Evolutionary conservation across 2,797 vertebrate species (phyloP).

Genomic region (Melanitta fusca): DNA sequence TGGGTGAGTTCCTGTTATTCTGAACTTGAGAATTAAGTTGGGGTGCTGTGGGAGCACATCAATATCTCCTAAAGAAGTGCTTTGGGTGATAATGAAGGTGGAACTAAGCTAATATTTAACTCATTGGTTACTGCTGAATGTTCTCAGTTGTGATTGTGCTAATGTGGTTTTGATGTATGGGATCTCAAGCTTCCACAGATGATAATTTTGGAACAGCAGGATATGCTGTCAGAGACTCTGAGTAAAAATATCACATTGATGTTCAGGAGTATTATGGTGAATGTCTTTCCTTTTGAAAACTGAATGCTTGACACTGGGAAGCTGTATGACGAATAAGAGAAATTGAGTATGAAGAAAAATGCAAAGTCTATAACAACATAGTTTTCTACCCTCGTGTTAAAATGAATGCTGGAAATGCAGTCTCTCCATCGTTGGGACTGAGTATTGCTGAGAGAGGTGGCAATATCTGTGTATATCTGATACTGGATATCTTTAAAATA

Average conservation of each 20-base stretch:
- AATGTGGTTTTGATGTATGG: neutral
- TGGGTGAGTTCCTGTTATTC: slow-evolving; percentile 80
- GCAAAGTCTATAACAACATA: neutral
- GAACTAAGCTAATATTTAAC: neutral
- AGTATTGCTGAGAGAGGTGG: neutral
- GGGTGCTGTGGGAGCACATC: neutral
- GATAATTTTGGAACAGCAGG: neutral
- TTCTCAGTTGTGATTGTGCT: neutral
- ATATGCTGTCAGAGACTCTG: neutral
- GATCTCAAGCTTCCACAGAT: neutral
- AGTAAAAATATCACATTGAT: neutral
- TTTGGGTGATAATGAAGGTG: neutral
- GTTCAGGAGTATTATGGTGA: neutral
- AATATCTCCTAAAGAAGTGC: fast-evolving
- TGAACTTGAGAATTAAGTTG: neutral
- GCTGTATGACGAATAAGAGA: neutral
- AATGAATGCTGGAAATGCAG: neutral
- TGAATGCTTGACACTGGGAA: neutral
- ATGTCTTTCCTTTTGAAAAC: neutral
- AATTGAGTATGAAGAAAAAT: neutral
- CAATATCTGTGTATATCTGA: neutral
- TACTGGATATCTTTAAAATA: neutral
- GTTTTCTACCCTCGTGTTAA: neutral
- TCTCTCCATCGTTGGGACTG: neutral
- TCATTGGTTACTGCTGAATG: neutral